Evolutionary conservation across 2,888 invertebrate genomes (phyloP).

Genomic region (Drosophila robusta): DNA sequence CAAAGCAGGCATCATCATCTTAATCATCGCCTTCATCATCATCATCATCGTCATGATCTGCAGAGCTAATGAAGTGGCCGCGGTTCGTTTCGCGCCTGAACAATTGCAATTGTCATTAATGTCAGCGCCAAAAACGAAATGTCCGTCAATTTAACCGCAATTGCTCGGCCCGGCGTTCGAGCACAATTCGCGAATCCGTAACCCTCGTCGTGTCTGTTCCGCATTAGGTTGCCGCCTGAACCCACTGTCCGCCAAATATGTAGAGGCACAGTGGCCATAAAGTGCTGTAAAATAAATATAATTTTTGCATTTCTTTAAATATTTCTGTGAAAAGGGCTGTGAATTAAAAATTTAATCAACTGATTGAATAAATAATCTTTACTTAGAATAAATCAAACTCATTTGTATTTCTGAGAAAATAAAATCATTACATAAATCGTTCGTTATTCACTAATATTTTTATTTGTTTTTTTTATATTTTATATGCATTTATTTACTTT

Average conservation of each 20-base stretch:
- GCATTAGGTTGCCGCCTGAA: constrained; percentile 2
- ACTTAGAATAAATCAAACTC: too few species aligned
- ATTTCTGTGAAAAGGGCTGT: too few species aligned
- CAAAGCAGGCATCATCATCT: constrained; percentile 1
- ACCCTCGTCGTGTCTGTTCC: constrained; percentile 17
- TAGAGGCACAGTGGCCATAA: constrained; percentile 20
- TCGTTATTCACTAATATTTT: too few species aligned
- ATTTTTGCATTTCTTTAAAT: too few species aligned
- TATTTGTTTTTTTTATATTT: too few species aligned
- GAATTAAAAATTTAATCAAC: too few species aligned
- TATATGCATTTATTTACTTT: too few species aligned
- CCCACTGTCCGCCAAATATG: constrained; percentile 9
- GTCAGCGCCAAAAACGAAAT: constrained; percentile 62
- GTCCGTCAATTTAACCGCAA: constrained; percentile 72
- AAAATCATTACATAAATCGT: too few species aligned
- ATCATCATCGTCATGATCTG: constrained; percentile 6
- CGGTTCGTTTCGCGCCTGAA: constrained; percentile 63
- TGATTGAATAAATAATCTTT: too few species aligned
- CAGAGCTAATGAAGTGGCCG: constrained; percentile 59
- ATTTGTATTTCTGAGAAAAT: too few species aligned
- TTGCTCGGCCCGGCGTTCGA: constrained; percentile 17
- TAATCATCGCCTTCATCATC: background rate
- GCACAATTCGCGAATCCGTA: constrained; percentile 2
- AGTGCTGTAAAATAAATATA: too few species aligned
- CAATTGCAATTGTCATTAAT: constrained; percentile 71